A percentile compares a stretch with the other conserved stretches of the same genome.
Conservation (phyloP, 2,888 invertebrate genomes). For the Beris morrisii region DNA sequence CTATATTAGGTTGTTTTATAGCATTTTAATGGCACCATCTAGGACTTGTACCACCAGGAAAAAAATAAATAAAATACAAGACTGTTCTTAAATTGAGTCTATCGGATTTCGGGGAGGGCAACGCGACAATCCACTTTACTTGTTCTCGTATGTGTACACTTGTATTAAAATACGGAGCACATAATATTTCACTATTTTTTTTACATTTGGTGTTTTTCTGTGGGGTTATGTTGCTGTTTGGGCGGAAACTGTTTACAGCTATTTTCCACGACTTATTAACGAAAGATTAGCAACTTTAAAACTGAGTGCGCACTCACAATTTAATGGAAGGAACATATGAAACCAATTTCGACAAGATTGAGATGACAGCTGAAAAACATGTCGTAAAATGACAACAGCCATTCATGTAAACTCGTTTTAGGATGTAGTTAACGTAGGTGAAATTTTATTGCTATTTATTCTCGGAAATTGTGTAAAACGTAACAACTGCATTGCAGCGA, state of each 20-base stretch:
- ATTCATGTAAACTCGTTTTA: constrained; percentile 19
- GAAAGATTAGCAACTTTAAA: constrained; percentile 22
- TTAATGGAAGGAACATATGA: constrained; percentile 17
- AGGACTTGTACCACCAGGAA: constrained; percentile 20
- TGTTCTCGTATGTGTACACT: constrained; percentile 5
- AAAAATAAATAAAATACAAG: constrained; percentile 1
- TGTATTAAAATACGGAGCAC: background rate
- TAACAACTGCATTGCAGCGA: constrained; percentile 9
- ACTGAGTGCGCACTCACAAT: background rate
- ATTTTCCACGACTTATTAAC: constrained; percentile 26
- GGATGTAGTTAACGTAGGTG: constrained; percentile 23
- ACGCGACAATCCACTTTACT: constrained; percentile 24
- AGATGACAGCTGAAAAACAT: constrained; percentile 30
- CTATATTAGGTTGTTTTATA: constrained; percentile 29
- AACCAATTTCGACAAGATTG: constrained; percentile 27
- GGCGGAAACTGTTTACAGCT: constrained; percentile 17
- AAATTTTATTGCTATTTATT: constrained; percentile 21
- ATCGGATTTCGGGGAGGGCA: constrained; percentile 8
- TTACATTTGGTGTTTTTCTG: constrained; percentile 8
- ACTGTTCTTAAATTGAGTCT: constrained; percentile 2
- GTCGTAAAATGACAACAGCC: constrained; percentile 17
- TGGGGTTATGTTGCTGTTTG: background rate
- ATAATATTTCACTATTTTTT: constrained; percentile 5
- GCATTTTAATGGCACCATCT: constrained; percentile 27
- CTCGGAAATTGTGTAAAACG: constrained; percentile 15